phyloP scores from a whole-genome alignment of 2,797 vertebrate species.

The Myiotriccus ornatus region DNA sequence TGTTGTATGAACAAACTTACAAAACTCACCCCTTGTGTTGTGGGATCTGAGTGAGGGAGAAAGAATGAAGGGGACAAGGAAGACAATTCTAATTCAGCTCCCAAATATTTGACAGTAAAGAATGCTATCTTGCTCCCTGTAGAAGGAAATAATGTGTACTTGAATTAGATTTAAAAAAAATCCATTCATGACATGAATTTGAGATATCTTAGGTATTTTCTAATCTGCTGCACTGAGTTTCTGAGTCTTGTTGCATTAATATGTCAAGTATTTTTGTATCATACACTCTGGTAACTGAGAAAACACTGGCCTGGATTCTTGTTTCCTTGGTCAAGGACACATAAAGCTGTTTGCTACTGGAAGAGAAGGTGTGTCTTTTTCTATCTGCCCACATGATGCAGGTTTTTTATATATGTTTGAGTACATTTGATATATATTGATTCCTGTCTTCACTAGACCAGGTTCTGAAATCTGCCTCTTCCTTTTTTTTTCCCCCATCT shows the following conservation, averaged over 20 bases:
- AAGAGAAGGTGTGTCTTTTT: neutral
- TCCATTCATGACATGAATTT: neutral
- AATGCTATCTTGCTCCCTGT: neutral
- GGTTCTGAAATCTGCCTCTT: neutral
- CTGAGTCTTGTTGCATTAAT: neutral
- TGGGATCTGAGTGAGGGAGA: neutral
- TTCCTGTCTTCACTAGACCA: neutral
- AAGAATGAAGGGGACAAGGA: neutral
- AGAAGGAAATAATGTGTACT: neutral
- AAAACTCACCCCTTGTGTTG: neutral
- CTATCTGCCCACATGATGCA: neutral
- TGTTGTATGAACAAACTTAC: neutral
- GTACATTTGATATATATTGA: neutral
- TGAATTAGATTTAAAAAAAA: neutral
- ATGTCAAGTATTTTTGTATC: neutral
- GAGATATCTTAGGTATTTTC: neutral
- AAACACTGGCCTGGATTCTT: neutral
- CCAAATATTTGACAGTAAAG: neutral
- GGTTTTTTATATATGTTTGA: neutral
- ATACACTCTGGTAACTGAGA: neutral
- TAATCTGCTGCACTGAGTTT: neutral
- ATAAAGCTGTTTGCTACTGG: neutral
- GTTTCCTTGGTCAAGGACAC: neutral
- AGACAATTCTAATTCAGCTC: neutral
- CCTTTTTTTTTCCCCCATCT: neutral